A percentile compares a stretch with the other conserved stretches of the same genome.
Conservation (phyloP, 1,140 invertebrate species). For the Pachypeltis micranthus region DNA sequence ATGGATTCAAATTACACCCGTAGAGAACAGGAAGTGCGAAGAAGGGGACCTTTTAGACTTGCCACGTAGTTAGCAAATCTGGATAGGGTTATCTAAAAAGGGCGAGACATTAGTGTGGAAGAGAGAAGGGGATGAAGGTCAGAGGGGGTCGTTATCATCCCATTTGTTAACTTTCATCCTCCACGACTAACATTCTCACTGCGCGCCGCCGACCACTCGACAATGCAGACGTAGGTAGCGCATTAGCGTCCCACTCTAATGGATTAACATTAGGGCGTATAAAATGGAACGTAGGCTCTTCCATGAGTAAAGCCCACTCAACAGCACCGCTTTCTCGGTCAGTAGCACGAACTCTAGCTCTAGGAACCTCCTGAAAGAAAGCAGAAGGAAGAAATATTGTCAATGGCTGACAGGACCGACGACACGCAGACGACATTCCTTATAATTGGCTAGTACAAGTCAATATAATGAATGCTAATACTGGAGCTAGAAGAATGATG, state of each 20-base stretch:
- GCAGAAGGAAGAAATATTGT: neutral
- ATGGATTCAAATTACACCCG: too few species aligned
- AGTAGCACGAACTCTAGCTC: neutral
- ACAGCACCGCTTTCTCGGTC: neutral
- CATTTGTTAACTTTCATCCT: constrained; percentile 1
- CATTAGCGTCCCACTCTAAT: neutral
- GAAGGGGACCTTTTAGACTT: too few species aligned
- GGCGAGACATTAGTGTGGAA: neutral
- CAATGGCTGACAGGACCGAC: too few species aligned
- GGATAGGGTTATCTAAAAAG: neutral
- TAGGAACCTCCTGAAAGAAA: neutral
- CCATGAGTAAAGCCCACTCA: neutral
- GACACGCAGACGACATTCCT: too few species aligned
- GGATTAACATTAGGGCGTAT: constrained; percentile 9
- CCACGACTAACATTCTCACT: neutral
- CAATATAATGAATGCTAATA: too few species aligned
- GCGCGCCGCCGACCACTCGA: neutral
- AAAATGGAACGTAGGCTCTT: too few species aligned
- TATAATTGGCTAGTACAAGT: too few species aligned
- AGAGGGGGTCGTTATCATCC: neutral
- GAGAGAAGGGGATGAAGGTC: neutral
- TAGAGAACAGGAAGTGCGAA: too few species aligned
- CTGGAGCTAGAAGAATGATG: too few species aligned
- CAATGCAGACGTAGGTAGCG: neutral
- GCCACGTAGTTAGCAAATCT: too few species aligned